Conservation (phyloP, 1,140 invertebrate genomes). For the Zelostemma sp. region DNA sequence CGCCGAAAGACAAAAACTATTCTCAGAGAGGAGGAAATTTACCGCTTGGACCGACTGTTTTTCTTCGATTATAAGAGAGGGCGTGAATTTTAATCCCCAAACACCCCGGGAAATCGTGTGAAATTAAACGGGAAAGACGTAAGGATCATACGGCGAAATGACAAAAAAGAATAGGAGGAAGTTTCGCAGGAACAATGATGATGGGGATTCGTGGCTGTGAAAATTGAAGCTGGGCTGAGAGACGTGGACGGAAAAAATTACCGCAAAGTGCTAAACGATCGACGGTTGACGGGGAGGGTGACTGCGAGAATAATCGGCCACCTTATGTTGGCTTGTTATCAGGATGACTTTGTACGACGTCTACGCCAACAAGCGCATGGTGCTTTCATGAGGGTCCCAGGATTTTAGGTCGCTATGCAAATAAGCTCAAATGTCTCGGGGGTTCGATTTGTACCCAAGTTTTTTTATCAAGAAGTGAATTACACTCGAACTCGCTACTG, state of each 20-base stretch:
- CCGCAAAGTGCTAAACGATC: conserved; percentile 58
- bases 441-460: conserved; percentile 59
- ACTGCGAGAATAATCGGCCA: conserved; percentile 40
- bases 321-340: conserved; percentile 56
- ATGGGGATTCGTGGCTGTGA: conserved; percentile 48
- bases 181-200: conserved; percentile 33
- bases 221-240: conserved; percentile 45
- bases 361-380: conserved; percentile 40
- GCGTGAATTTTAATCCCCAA: conserved; percentile 38
- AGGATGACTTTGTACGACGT: conserved; percentile 44
- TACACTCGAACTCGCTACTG: conserved; percentile 9
- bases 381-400: conserved; percentile 57
- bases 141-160: conserved; percentile 17
- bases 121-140: conserved; percentile 21
- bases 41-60: conserved; percentile 32
- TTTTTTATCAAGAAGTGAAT: conserved; percentile 37
- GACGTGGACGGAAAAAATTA: conserved; percentile 54
- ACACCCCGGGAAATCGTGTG: conserved; percentile 29
- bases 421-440: conserved; percentile 64
- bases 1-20: too few species aligned
- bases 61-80: conserved; percentile 47
- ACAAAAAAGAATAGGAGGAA: conserved; percentile 26
- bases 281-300: conserved; percentile 43
- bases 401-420: conserved; percentile 66
- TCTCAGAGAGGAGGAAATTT: too few species aligned